phyloP scores from a whole-genome alignment of 1,140 invertebrate genomes.

The Drosophila nikananu region DNA sequence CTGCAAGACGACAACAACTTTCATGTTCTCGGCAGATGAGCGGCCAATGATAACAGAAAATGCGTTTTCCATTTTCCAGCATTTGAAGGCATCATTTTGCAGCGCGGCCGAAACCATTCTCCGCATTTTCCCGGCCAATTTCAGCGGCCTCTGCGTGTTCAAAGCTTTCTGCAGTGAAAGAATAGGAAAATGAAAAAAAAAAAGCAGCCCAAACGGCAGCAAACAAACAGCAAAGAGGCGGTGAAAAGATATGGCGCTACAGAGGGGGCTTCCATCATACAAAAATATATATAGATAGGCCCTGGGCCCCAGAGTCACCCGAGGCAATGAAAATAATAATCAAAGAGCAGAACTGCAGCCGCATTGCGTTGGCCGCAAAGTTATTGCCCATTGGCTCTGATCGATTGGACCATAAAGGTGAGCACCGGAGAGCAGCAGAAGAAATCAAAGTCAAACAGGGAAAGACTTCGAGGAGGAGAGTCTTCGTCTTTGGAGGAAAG shows the following conservation, averaged over 20 bases:
- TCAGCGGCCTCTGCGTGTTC: slow-evolving; percentile 27
- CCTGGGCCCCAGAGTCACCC: slow-evolving; percentile 16
- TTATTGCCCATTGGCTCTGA: slow-evolving; percentile 62
- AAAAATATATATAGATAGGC: slow-evolving; percentile 19
- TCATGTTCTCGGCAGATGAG: slow-evolving; percentile 64
- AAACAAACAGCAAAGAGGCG: slow-evolving; percentile 25
- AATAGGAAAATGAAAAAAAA: neutral
- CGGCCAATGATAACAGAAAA: slow-evolving; percentile 64
- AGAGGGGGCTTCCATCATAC: slow-evolving; percentile 5
- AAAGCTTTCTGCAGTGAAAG: slow-evolving; percentile 15
- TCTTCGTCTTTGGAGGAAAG: neutral
- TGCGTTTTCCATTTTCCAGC: slow-evolving; percentile 66
- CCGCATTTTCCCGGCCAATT: slow-evolving; percentile 60
- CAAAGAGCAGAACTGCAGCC: slow-evolving; percentile 66
- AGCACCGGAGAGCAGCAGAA: slow-evolving; percentile 24
- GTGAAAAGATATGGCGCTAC: slow-evolving; percentile 13
- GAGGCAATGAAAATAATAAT: slow-evolving; percentile 76
- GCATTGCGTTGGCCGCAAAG: slow-evolving; percentile 61
- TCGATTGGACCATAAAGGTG: slow-evolving; percentile 65
- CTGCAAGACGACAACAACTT: slow-evolving; percentile 29
- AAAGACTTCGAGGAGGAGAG: neutral
- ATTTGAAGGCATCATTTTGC: slow-evolving; percentile 69
- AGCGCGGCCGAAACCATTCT: slow-evolving; percentile 51
- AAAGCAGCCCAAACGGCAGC: slow-evolving; percentile 11
- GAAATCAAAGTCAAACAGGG: slow-evolving; percentile 15